Percentiles rank a stretch among this genome's conserved stretches.
Evolutionary conservation across 1,140 invertebrate genomes (phyloP).

Genomic region (Acromyrmex echinatior): DNA sequence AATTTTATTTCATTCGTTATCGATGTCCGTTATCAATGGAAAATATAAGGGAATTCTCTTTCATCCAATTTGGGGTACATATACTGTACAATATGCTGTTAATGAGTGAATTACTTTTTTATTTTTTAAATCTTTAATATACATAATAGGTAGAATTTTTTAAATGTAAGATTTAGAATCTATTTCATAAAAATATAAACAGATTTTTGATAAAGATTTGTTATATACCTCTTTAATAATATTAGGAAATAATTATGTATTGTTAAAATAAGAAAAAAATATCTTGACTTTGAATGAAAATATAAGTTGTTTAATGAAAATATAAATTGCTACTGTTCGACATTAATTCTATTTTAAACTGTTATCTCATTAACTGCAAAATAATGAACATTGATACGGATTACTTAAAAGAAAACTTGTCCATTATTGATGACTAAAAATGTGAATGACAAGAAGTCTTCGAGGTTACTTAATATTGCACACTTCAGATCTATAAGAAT

Average conservation of each 20-base stretch:
- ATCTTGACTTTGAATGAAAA: not conserved
- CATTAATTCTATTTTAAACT: not conserved
- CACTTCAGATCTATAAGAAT: slow-evolving; percentile 43
- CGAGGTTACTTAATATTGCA: slow-evolving; percentile 18
- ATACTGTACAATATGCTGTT: slow-evolving; percentile 27
- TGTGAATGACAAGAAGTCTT: not conserved
- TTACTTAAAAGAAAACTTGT: not conserved
- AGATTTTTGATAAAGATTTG: too few species aligned
- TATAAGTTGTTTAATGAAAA: not conserved
- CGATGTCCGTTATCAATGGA: not conserved
- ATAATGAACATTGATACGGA: not conserved
- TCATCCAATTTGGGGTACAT: slow-evolving; percentile 7
- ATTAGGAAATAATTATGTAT: too few species aligned
- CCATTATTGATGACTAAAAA: not conserved
- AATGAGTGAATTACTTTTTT: not conserved
- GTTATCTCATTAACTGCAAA: not conserved
- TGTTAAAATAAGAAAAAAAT: not conserved
- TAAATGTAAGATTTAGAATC: too few species aligned
- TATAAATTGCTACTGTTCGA: not conserved
- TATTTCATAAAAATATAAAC: too few species aligned
- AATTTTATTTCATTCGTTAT: not conserved
- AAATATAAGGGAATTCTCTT: not conserved
- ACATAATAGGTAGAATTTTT: slow-evolving; percentile 28
- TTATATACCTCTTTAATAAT: too few species aligned
- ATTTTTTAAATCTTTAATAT: slow-evolving; percentile 58